These are phyloP conservation scores for Aspidiotus destructor DNA, from an alignment of 2,888 invertebrate genomes.

Conservation along the genomic window DNA sequence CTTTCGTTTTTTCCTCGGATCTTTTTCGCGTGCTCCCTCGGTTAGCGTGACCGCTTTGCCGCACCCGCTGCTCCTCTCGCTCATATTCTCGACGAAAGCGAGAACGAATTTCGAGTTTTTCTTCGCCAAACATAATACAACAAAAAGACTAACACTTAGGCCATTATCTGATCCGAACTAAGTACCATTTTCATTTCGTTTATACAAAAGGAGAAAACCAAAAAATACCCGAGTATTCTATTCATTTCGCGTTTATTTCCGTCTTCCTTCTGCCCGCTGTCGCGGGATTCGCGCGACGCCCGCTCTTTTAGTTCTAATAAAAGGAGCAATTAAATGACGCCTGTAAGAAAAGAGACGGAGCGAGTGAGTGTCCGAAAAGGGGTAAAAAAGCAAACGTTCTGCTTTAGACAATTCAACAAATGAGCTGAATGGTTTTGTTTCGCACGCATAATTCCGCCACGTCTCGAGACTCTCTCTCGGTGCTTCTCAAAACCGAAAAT, in stretches of 20 bases:
- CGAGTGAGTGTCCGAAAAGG: background rate
- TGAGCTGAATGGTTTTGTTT: slow-evolving; percentile 26
- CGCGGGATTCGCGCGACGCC: background rate
- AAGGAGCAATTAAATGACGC: slow-evolving; percentile 28
- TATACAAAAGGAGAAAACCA: slow-evolving; percentile 17
- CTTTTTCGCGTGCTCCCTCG: slow-evolving; percentile 18
- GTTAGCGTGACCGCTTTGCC: slow-evolving; percentile 11
- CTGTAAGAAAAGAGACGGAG: slow-evolving; percentile 16
- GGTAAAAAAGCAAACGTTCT: slow-evolving; percentile 15
- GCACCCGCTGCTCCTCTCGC: too few relatives aligned
- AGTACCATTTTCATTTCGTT: slow-evolving; percentile 29
- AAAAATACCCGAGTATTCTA: slow-evolving; percentile 26
- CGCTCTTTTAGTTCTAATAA: slow-evolving; percentile 12
- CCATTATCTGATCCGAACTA: slow-evolving; percentile 28
- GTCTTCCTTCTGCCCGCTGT: background rate
- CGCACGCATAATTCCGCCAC: background rate
- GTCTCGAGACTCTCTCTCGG: background rate
- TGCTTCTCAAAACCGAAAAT: background rate
- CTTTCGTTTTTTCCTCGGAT: slow-evolving; percentile 23
- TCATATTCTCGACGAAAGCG: too few relatives aligned
- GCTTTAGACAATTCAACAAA: slow-evolving; percentile 27
- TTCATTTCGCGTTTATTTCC: slow-evolving; percentile 24
- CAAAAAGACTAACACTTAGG: slow-evolving; percentile 28
- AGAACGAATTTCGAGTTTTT: slow-evolving; percentile 5
- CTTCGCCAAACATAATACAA: slow-evolving; percentile 23